Conservation (phyloP, 2,113 vertebrate genomes). For the Struthio camelus region DNA sequence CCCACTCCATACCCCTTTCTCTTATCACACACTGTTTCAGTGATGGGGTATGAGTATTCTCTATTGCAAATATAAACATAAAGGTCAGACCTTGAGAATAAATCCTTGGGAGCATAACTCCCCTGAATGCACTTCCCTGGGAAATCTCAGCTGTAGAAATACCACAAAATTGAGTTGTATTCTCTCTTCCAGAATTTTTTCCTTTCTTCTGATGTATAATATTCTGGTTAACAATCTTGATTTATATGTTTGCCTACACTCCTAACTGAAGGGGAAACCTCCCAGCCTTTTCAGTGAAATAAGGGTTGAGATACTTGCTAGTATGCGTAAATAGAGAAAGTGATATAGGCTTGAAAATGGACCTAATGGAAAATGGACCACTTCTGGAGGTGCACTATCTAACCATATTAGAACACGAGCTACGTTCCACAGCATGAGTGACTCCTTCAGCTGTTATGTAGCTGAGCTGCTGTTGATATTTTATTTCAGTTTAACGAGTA, state of each 20-base stretch:
- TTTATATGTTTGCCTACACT: rapidly evolving
- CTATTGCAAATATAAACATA: neutral
- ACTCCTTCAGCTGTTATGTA: rapidly evolving
- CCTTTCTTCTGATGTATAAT: neutral
- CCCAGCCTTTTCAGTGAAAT: neutral
- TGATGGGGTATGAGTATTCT: neutral
- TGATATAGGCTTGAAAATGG: rapidly evolving
- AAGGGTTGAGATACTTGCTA: neutral
- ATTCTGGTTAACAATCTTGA: neutral
- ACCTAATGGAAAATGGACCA: rapidly evolving
- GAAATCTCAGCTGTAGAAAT: neutral
- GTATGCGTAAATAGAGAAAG: neutral
- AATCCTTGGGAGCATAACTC: neutral
- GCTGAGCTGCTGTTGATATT: neutral
- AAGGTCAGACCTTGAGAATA: neutral
- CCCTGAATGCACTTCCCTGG: neutral
- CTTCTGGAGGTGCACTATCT: neutral
- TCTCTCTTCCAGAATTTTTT: neutral
- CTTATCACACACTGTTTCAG: rapidly evolving
- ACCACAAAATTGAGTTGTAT: neutral
- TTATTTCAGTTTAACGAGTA: too few species aligned
- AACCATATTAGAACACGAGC: neutral
- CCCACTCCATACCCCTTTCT: neutral
- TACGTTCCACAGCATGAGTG: rapidly evolving
- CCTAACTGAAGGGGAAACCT: neutral